A percentile compares a stretch with the other conserved stretches of the same genome.
phyloP scores from a whole-genome alignment of 2,797 vertebrate species.

The Falco berigora region DNA sequence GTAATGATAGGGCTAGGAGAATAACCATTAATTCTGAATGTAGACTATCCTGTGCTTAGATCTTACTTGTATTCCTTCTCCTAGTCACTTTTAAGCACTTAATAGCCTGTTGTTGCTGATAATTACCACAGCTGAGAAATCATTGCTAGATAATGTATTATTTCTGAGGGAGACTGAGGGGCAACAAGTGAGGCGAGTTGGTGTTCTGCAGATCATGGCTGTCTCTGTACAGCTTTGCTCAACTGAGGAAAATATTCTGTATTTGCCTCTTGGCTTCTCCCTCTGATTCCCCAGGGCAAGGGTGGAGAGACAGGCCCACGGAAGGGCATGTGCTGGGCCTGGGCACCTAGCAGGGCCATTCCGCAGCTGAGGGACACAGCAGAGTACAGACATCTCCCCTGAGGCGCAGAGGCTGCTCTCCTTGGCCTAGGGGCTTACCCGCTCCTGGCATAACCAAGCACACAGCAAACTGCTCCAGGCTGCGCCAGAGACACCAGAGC shows the following conservation, averaged over 20 bases:
- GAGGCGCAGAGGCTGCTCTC: not conserved
- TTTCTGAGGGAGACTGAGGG: not conserved
- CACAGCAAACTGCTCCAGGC: not conserved
- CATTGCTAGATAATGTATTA: not conserved
- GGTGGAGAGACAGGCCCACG: not conserved
- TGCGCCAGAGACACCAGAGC: fast-evolving
- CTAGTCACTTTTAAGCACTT: not conserved
- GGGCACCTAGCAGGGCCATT: not conserved
- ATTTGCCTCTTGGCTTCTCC: not conserved
- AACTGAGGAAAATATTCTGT: not conserved
- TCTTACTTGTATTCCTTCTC: not conserved
- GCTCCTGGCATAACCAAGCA: not conserved
- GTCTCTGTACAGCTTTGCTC: not conserved
- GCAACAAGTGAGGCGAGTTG: not conserved
- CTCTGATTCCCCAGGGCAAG: not conserved
- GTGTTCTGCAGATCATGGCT: not conserved
- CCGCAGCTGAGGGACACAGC: not conserved
- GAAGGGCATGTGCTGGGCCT: fast-evolving
- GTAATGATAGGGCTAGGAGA: not conserved
- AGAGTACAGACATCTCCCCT: not conserved
- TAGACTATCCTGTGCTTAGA: not conserved
- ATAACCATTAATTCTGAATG: not conserved
- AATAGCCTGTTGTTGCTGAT: not conserved
- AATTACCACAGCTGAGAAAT: slow-evolving; percentile 27
- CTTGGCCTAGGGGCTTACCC: not conserved